Conservation (phyloP, 2,113 vertebrate species). For the Lathamus discolor region DNA sequence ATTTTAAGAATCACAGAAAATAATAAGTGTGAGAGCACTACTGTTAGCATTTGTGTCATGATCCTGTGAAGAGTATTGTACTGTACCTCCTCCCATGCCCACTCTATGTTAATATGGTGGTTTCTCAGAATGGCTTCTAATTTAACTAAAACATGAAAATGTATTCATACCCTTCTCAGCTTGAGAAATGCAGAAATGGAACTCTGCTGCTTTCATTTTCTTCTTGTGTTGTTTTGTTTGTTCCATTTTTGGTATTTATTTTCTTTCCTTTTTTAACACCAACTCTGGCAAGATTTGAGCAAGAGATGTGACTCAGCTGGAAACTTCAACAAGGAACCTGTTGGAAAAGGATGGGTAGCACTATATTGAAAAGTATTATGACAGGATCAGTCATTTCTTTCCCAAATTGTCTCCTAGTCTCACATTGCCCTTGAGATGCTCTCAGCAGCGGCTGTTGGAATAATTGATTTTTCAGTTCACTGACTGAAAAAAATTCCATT, state of each 20-base stretch:
- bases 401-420: background rate
- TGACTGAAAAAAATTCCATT: slow-evolving; percentile 48
- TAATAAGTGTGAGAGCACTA: background rate
- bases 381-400: background rate
- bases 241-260: background rate
- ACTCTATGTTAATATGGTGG: background rate
- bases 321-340: background rate
- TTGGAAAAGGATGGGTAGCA: background rate
- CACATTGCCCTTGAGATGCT: slow-evolving; percentile 30
- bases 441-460: background rate
- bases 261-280: background rate
- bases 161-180: background rate
- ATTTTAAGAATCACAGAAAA: background rate
- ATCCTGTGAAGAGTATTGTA: background rate
- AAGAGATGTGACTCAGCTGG: background rate
- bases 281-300: background rate
- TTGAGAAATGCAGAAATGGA: background rate
- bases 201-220: background rate
- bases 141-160: background rate
- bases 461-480: slow-evolving; percentile 63
- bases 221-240: background rate
- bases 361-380: background rate
- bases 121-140: background rate
- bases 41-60: background rate
- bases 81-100: background rate